These are phyloP conservation scores for Drosophila niveifrons DNA, from an alignment of 2,888 invertebrate species.

Conservation along the genomic window DNA sequence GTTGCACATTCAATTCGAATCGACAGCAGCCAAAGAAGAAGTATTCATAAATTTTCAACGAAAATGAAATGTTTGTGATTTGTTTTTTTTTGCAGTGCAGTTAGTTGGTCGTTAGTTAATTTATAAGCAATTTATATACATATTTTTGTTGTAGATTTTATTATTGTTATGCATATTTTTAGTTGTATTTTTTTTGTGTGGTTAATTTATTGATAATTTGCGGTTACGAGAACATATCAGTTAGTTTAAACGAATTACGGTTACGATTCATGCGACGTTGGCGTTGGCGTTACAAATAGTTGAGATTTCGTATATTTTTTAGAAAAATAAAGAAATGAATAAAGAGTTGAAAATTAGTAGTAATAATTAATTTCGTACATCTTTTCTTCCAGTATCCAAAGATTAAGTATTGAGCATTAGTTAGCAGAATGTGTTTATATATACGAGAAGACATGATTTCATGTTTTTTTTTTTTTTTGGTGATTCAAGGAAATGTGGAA, in stretches of 20 bases:
- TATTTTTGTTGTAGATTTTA: slow-evolving; percentile 29
- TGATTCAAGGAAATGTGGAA: background rate
- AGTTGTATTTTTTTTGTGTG: background rate
- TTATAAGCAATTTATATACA: slow-evolving; percentile 47
- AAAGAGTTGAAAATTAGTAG: slow-evolving; percentile 75
- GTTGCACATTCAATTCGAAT: slow-evolving; percentile 36
- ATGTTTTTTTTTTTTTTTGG: slow-evolving; percentile 15
- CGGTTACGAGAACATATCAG: slow-evolving; percentile 37
- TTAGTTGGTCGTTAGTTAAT: slow-evolving; percentile 44
- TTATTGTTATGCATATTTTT: slow-evolving; percentile 20
- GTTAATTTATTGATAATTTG: slow-evolving; percentile 26
- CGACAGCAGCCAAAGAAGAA: slow-evolving; percentile 43
- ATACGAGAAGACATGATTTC: background rate
- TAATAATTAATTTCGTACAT: slow-evolving; percentile 42
- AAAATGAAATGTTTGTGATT: slow-evolving; percentile 49
- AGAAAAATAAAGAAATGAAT: slow-evolving; percentile 66
- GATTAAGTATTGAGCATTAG: slow-evolving; percentile 42
- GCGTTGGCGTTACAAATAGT: slow-evolving; percentile 51
- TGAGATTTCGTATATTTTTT: slow-evolving; percentile 49
- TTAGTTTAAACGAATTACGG: slow-evolving; percentile 45
- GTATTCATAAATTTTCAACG: slow-evolving; percentile 33
- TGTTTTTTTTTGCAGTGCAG: slow-evolving; percentile 39
- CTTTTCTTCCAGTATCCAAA: slow-evolving; percentile 38
- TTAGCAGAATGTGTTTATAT: slow-evolving; percentile 38
- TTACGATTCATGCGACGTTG: slow-evolving; percentile 49